Percentiles rank a stretch among this genome's conserved stretches.
Conservation (phyloP, 2,797 vertebrate species). For the Rhinophrynus dorsalis region DNA sequence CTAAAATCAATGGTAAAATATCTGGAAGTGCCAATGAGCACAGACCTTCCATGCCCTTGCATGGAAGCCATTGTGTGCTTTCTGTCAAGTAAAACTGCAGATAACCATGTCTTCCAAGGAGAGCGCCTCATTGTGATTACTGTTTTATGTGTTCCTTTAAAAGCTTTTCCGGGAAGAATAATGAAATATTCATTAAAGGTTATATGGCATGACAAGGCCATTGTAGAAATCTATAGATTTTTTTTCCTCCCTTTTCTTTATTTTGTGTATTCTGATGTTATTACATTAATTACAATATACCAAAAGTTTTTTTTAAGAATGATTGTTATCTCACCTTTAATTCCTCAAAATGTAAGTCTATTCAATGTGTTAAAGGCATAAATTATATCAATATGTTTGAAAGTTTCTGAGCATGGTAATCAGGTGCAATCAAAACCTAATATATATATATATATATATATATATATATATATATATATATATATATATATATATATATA, state of each 20-base stretch:
- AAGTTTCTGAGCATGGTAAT: no score
- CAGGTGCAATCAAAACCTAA: no score
- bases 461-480: no score
- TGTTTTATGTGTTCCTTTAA: constrained; percentile 62
- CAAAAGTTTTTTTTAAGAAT: no score
- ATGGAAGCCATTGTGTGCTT: constrained; percentile 47
- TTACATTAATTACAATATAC: no score
- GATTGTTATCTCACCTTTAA: no score
- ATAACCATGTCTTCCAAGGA: constrained; percentile 15
- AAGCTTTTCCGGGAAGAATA: constrained; percentile 71
- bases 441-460: no score
- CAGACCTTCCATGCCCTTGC: constrained; percentile 8
- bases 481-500: no score
- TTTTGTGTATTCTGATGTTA: no score
- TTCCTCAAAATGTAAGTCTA: no score
- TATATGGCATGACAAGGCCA: constrained; percentile 49
- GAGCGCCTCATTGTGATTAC: constrained; percentile 33
- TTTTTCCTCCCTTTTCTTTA: constrained; percentile 40
- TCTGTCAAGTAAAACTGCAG: constrained; percentile 38
- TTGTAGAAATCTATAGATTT: constrained; percentile 34
- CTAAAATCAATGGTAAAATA: constrained; percentile 31
- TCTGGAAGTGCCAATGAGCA: background rate
- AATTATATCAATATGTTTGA: no score
- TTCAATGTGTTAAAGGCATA: no score
- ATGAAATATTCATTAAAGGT: constrained; percentile 70